Evolutionary conservation across 2,888 invertebrate genomes (phyloP).

Genomic region (Cremastinae sp.): DNA sequence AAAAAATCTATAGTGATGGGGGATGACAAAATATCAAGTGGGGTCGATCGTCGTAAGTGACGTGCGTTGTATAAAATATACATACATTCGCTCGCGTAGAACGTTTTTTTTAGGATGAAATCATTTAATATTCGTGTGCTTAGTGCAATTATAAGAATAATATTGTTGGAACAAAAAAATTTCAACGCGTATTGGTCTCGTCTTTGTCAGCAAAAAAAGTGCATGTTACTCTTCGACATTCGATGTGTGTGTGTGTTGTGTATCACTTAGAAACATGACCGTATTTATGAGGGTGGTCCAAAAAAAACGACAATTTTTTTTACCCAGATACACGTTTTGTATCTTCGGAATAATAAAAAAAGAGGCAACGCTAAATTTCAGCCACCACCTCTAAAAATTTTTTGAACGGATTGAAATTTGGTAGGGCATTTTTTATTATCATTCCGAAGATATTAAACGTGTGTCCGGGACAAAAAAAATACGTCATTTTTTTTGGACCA

Average conservation of each 20-base stretch:
- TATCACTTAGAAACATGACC: too few relatives aligned
- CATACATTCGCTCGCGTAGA: neutral
- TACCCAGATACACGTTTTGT: too few relatives aligned
- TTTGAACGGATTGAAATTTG: too few relatives aligned
- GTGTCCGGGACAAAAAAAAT: too few relatives aligned
- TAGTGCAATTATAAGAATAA: slow-evolving; percentile 13
- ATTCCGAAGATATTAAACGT: too few relatives aligned
- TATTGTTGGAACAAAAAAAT: slow-evolving; percentile 12
- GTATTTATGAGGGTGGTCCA: too few relatives aligned
- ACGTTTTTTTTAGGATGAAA: slow-evolving; percentile 28
- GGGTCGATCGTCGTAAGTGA: slow-evolving; percentile 9
- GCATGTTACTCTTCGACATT: slow-evolving; percentile 37
- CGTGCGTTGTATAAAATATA: slow-evolving; percentile 31
- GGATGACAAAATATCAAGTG: slow-evolving; percentile 29
- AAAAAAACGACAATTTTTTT: neutral
- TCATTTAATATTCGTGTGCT: slow-evolving; percentile 4
- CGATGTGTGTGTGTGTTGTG: neutral
- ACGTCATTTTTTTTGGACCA: too few relatives aligned
- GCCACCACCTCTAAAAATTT: too few relatives aligned
- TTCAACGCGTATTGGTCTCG: slow-evolving; percentile 53
- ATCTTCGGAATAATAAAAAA: too few relatives aligned
- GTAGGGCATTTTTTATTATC: too few relatives aligned
- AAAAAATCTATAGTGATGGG: slow-evolving; percentile 50
- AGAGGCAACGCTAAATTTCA: too few relatives aligned
- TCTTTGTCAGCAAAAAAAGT: slow-evolving; percentile 52